These are phyloP conservation scores for Gracilinanus agilis DNA, from an alignment of 2,113 vertebrate genomes.

Conservation along the genomic window DNA sequence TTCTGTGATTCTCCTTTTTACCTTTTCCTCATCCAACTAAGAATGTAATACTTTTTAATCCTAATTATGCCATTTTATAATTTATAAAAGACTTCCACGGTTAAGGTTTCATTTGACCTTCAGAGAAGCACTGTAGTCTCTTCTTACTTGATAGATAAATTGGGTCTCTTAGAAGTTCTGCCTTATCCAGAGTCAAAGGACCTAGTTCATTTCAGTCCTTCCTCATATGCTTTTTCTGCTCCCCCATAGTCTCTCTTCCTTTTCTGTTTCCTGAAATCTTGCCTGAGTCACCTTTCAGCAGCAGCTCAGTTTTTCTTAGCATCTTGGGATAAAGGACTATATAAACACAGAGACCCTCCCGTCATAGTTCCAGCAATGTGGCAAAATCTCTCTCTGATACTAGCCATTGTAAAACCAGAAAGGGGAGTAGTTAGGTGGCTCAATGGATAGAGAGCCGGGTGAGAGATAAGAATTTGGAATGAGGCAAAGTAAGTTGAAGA, in stretches of 20 bases:
- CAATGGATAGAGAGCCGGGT: too few relatives aligned
- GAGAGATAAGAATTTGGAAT: too few relatives aligned
- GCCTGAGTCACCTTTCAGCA: slow-evolving; percentile 41
- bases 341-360: slow-evolving; percentile 15
- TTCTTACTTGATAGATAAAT: not conserved
- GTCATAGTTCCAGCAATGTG: not conserved
- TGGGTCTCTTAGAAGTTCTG: not conserved
- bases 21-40: not conserved
- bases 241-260: not conserved
- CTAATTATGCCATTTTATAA: not conserved
- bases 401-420: slow-evolving; percentile 3
- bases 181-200: not conserved
- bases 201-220: not conserved
- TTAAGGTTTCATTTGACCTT: not conserved
- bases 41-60: not conserved
- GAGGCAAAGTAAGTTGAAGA: too few relatives aligned
- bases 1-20: slow-evolving; percentile 29
- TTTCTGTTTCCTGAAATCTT: not conserved
- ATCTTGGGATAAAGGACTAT: slow-evolving; percentile 46
- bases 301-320: slow-evolving; percentile 42
- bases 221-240: not conserved
- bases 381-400: slow-evolving; percentile 37
- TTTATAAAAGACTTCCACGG: not conserved
- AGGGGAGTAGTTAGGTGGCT: too few relatives aligned
- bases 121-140: not conserved